Evolutionary conservation across 2,888 invertebrate species (phyloP).

Genomic region (Machimus atricapillus): DNA sequence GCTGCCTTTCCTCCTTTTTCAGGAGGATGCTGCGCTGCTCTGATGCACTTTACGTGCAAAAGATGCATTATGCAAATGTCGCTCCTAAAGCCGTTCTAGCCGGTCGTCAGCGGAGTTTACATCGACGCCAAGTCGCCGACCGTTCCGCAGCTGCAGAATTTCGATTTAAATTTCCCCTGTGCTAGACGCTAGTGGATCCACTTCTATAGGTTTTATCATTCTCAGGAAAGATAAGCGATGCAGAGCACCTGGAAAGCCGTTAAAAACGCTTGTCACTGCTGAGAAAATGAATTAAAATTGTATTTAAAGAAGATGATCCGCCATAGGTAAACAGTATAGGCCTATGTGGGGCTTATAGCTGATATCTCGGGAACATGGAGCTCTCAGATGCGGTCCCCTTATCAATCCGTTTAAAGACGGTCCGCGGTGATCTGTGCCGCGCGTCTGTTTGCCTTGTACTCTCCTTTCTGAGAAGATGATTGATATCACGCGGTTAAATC

Average conservation of each 20-base stretch:
- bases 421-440: constrained; percentile 10
- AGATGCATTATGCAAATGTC: not conserved
- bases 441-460: not conserved
- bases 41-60: not conserved
- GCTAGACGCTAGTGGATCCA: not conserved
- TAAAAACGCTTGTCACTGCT: not conserved
- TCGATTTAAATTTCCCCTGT: not conserved
- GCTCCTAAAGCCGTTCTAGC: not conserved
- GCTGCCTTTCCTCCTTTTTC: not conserved
- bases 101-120: not conserved
- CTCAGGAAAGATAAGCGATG: constrained; percentile 32
- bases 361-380: not conserved
- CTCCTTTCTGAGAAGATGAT: constrained; percentile 9
- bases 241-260: constrained; percentile 30
- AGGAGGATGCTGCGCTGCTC: constrained; percentile 4
- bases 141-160: not conserved
- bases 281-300: not conserved
- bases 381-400: not conserved
- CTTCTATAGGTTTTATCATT: constrained; percentile 1
- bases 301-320: not conserved
- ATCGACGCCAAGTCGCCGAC: not conserved
- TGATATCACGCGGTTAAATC: constrained; percentile 21
- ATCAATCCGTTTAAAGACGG: not conserved
- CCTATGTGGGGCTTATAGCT: not conserved
- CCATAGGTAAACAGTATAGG: not conserved